Percentiles rank a stretch among this genome's conserved stretches.
Conservation (phyloP, 2,888 invertebrate species). For the Ennomos fuscantarius region DNA sequence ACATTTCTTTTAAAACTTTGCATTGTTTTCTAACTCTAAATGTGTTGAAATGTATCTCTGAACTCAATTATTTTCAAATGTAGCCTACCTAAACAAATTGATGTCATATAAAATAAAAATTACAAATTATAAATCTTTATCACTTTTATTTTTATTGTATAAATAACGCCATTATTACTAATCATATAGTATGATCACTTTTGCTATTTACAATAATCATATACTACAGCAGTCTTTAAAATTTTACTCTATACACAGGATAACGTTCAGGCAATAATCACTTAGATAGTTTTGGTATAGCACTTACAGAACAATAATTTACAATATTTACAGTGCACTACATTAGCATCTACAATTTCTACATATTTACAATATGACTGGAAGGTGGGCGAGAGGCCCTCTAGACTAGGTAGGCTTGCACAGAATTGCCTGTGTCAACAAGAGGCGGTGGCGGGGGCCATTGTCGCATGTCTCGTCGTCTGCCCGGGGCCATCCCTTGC, state of each 20-base stretch:
- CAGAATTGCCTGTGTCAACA: conserved; percentile 79
- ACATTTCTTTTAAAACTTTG: too few species aligned
- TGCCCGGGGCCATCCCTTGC: conserved; percentile 86
- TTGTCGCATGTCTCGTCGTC: conserved; percentile 74
- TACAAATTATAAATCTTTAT: conserved; percentile 73
- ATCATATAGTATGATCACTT: conserved; percentile 83
- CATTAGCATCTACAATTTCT: conserved; percentile 58
- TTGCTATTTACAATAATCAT: conserved; percentile 83
- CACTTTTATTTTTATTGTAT: conserved; percentile 81
- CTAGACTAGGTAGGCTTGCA: conserved; percentile 90
- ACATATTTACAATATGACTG: conserved; percentile 80
- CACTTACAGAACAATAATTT: conserved; percentile 77
- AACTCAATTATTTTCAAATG: too few species aligned
- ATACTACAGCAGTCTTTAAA: conserved; percentile 86
- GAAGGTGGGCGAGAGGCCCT: conserved; percentile 71
- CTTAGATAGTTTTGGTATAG: conserved; percentile 84
- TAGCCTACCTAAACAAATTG: conserved; percentile 10
- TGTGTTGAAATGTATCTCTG: too few species aligned
- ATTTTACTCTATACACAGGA: conserved; percentile 84
- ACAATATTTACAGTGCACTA: conserved; percentile 80
- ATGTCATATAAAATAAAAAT: conserved; percentile 60
- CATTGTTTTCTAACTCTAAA: too few species aligned
- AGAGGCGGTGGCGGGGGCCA: conserved; percentile 80
- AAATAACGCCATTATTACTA: conserved; percentile 82
- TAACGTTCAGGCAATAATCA: conserved; percentile 83